These are phyloP conservation scores for Pegea sp. DNA, from an alignment of 23 tunicate genomes.

Conservation along the genomic window DNA sequence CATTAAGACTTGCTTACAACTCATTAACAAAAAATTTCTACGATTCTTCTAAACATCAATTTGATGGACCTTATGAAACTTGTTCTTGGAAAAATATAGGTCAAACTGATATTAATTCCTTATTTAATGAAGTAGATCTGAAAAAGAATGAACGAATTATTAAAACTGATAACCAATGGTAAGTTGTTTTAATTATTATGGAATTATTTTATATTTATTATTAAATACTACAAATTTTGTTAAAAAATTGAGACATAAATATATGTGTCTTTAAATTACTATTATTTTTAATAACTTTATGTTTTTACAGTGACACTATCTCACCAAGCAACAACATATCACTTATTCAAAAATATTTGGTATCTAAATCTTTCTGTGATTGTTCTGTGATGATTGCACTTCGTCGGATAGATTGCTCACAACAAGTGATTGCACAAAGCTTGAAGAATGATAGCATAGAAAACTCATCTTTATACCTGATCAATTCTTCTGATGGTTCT, in stretches of 20 bases:
- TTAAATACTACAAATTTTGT: no score
- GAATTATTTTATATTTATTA: no score
- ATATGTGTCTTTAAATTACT: no score
- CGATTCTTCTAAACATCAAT: not conserved
- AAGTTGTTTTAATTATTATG: no score
- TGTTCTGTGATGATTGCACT: slow-evolving; percentile 59
- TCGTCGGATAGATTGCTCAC: not conserved
- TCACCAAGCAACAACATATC: no score
- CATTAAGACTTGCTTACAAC: not conserved
- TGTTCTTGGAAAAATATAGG: not conserved
- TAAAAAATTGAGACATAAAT: no score
- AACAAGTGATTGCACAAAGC: not conserved
- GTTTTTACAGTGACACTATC: no score
- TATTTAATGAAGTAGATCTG: no score
- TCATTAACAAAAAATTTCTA: not conserved
- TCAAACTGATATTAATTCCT: not conserved
- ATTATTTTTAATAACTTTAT: no score
- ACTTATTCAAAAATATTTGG: slow-evolving; percentile 32
- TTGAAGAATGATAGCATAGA: not conserved
- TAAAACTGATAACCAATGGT: no score
- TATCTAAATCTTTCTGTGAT: slow-evolving; percentile 53
- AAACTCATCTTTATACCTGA: not conserved
- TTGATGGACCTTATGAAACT: not conserved
- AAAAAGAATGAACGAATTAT: no score
- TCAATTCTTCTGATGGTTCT: not conserved